Conservation (phyloP, 2,113 vertebrate species). For the Laterallus jamaicensis region DNA sequence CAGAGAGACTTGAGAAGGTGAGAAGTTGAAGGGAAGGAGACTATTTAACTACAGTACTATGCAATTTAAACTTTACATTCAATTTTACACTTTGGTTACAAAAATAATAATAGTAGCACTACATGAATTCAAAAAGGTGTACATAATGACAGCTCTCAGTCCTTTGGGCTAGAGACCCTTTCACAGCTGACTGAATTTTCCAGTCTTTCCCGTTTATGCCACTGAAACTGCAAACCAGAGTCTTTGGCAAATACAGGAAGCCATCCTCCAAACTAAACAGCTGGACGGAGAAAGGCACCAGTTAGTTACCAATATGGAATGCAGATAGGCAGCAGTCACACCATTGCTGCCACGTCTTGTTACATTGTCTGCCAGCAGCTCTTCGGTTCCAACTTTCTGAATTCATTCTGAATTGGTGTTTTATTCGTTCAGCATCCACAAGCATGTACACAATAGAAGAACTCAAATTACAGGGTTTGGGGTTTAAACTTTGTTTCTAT, state of each 20-base stretch:
- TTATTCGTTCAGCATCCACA: background rate
- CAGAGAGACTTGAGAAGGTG: background rate
- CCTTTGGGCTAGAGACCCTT: background rate
- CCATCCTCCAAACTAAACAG: background rate
- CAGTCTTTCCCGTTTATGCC: background rate
- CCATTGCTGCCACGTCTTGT: background rate
- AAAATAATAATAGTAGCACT: background rate
- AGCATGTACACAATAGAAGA: background rate
- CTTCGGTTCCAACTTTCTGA: accelerated
- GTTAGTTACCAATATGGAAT: background rate
- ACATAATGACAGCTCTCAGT: background rate
- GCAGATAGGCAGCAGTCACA: background rate
- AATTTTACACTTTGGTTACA: background rate
- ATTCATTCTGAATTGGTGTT: background rate
- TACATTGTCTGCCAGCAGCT: background rate
- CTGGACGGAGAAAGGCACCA: background rate
- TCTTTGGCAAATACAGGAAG: background rate
- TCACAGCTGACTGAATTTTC: background rate
- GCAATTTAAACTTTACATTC: background rate
- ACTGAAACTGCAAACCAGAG: background rate
- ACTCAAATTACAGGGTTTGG: background rate
- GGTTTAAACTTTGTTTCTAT: background rate
- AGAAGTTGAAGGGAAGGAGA: background rate
- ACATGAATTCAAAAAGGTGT: background rate
- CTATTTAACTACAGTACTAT: background rate